Evolutionary conservation across 2,113 vertebrate species (phyloP).

Genomic region (Coracopsis vasa): DNA sequence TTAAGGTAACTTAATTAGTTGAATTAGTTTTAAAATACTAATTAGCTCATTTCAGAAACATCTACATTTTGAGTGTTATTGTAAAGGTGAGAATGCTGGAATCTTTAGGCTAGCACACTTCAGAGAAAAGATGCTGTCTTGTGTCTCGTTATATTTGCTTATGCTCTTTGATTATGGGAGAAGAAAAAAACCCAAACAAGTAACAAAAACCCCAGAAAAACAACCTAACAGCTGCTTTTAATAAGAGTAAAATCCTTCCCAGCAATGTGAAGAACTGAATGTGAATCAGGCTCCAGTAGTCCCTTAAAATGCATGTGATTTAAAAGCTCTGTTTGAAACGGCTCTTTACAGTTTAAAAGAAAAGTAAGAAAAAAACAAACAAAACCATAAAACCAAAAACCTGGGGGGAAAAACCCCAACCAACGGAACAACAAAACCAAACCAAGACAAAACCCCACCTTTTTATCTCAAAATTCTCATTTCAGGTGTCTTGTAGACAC

Average conservation of each 20-base stretch:
- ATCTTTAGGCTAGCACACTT: not conserved
- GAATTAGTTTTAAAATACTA: not conserved
- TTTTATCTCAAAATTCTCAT: not conserved
- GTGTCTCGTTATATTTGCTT: not conserved
- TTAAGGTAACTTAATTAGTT: not conserved
- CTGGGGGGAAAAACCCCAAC: not conserved
- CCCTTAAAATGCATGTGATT: not conserved
- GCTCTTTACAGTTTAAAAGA: not conserved
- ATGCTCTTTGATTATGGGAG: not conserved
- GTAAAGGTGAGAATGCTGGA: not conserved
- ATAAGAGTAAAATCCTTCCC: not conserved
- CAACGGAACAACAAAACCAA: not conserved
- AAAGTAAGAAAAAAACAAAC: not conserved
- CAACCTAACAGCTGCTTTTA: not conserved
- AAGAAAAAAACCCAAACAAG: not conserved
- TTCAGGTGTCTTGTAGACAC: not conserved
- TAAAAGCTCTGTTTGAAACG: not conserved
- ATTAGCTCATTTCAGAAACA: not conserved
- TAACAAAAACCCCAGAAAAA: accelerated
- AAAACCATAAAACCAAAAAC: not conserved
- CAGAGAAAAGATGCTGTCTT: not conserved
- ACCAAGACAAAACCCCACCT: accelerated
- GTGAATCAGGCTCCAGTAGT: not conserved
- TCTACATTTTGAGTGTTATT: not conserved
- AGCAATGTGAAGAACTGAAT: not conserved